Evolutionary conservation across 2,888 invertebrate genomes (phyloP).

Genomic region (Timema podura): DNA sequence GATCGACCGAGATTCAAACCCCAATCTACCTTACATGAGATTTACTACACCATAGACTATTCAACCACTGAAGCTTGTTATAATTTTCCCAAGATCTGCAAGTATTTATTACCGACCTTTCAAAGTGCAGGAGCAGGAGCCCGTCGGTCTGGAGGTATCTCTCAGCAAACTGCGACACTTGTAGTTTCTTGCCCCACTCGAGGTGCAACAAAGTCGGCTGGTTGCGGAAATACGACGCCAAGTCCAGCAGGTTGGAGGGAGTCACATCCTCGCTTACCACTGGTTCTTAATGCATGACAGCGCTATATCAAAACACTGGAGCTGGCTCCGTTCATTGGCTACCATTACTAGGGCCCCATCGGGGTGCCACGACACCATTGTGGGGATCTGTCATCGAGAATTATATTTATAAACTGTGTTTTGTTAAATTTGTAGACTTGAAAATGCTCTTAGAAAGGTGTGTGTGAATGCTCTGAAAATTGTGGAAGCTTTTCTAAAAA

Average conservation of each 20-base stretch:
- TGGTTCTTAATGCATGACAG: conserved; percentile 63
- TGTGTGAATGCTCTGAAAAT: no score
- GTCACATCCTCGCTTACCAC: conserved; percentile 61
- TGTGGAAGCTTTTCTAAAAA: no score
- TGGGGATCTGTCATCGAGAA: conserved; percentile 52
- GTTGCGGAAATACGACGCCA: conserved; percentile 58
- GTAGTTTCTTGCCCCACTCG: conserved; percentile 56
- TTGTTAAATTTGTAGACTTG: no score
- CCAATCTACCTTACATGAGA: background rate
- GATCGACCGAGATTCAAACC: background rate
- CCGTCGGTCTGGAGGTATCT: conserved; percentile 50
- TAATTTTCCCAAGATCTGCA: no score
- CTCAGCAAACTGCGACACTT: conserved; percentile 43
- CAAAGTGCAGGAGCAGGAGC: conserved; percentile 55
- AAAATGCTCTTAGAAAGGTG: no score
- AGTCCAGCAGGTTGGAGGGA: conserved; percentile 58
- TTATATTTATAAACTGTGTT: no score
- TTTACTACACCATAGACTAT: no score
- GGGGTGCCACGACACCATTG: conserved; percentile 66
- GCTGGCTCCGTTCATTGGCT: conserved; percentile 65
- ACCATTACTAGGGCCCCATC: conserved; percentile 64
- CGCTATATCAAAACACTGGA: conserved; percentile 72
- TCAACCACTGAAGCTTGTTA: no score
- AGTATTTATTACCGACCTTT: conserved; percentile 43
- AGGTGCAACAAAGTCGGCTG: conserved; percentile 55